A percentile compares a stretch with the other conserved stretches of the same genome.
phyloP scores from a whole-genome alignment of 2,113 vertebrate genomes.

The Syrrhaptes paradoxus region DNA sequence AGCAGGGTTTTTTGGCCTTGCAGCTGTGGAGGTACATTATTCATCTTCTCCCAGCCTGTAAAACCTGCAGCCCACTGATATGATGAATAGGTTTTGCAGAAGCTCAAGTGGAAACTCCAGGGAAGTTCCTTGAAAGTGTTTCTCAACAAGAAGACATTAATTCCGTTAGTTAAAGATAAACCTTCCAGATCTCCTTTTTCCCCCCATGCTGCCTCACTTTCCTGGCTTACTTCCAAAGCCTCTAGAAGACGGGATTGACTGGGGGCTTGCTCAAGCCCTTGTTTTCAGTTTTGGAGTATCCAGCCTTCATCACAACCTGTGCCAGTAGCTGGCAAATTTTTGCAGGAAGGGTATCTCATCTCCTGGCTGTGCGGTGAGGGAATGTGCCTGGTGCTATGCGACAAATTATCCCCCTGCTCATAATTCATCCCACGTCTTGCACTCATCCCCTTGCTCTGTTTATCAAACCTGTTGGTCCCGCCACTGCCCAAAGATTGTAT shows the following conservation, averaged over 20 bases:
- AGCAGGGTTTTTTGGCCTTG: slow-evolving; percentile 27
- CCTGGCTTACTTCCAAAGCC: neutral
- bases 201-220: neutral
- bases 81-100: neutral
- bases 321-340: neutral
- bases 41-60: neutral
- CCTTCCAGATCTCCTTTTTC: neutral
- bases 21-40: neutral
- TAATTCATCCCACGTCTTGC: neutral
- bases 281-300: neutral
- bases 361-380: neutral
- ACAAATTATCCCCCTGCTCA: neutral
- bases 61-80: neutral
- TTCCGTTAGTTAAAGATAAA: neutral
- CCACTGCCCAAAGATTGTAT: neutral
- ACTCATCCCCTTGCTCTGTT: neutral
- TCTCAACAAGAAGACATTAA: neutral
- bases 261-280: neutral
- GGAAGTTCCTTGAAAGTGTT: slow-evolving; percentile 14
- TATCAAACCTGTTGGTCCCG: slow-evolving; percentile 1
- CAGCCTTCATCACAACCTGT: neutral
- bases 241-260: neutral
- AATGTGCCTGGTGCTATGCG: neutral
- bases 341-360: neutral
- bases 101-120: neutral